phyloP scores from a whole-genome alignment of 2,113 vertebrate genomes.

The Stictonetta naevosa region DNA sequence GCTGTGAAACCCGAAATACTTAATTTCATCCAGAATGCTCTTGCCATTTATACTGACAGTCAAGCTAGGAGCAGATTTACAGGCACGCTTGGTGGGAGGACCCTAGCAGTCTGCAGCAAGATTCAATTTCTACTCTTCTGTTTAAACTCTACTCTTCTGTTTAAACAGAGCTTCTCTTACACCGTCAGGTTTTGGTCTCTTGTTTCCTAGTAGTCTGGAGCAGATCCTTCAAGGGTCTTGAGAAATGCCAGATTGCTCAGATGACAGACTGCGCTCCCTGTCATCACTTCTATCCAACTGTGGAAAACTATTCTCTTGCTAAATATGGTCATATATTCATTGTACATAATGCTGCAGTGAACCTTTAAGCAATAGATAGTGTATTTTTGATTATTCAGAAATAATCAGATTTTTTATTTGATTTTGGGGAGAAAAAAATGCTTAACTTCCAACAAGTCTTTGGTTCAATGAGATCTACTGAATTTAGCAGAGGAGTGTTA shows the following conservation, averaged over 20 bases:
- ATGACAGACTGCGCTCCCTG: neutral
- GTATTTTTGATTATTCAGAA: neutral
- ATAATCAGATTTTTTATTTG: neutral
- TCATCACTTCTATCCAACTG: neutral
- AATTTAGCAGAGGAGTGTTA: neutral
- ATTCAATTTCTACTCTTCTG: neutral
- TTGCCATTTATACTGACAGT: neutral
- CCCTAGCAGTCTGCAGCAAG: neutral
- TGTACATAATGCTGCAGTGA: neutral
- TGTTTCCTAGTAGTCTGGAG: neutral
- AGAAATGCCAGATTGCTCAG: neutral
- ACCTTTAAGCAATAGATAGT: neutral
- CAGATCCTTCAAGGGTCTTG: neutral
- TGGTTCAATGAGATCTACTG: neutral
- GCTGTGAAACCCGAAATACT: neutral
- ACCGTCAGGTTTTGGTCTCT: neutral
- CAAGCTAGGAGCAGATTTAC: neutral
- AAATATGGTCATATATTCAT: neutral
- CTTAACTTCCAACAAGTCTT: neutral
- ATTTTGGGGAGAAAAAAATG: neutral
- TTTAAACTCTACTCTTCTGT: neutral
- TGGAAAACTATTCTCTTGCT: neutral
- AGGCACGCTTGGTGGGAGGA: neutral
- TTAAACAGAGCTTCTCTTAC: neutral
- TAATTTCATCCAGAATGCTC: accelerated